Conservation (phyloP, 2,888 invertebrate species). For the Automeris io region DNA sequence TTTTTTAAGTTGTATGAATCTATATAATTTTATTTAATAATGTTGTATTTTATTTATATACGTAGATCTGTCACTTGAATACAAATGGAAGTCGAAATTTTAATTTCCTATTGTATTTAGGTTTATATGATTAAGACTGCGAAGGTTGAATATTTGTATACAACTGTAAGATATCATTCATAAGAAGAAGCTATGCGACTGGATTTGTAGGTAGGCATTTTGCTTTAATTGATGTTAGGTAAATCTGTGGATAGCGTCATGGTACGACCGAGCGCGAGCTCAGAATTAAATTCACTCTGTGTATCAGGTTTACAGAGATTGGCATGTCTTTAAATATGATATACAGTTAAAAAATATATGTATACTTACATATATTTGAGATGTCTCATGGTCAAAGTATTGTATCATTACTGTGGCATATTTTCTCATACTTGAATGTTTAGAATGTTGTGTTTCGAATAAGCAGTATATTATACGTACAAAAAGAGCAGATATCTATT, state of each 20-base stretch:
- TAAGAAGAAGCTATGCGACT: conserved; percentile 18
- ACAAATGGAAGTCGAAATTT: too few species aligned
- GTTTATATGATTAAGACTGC: too few species aligned
- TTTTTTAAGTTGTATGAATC: too few species aligned
- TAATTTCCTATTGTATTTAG: too few species aligned
- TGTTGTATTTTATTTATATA: too few species aligned
- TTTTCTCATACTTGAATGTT: background rate
- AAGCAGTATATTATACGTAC: too few species aligned
- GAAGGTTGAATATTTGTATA: conserved; percentile 1
- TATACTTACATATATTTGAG: conserved; percentile 9
- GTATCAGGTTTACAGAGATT: conserved; percentile 21
- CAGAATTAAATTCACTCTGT: conserved; percentile 31
- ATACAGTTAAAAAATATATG: background rate
- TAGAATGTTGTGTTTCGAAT: too few species aligned
- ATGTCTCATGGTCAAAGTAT: conserved; percentile 19
- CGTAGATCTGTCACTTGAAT: too few species aligned
- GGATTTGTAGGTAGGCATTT: conserved; percentile 19
- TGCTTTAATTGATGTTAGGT: conserved; percentile 26
- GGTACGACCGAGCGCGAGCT: conserved; percentile 22
- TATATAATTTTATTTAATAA: too few species aligned
- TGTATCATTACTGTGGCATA: conserved; percentile 9
- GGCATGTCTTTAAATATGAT: conserved; percentile 9
- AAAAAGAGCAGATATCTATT: too few species aligned
- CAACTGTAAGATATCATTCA: conserved; percentile 18
- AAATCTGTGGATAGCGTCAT: conserved; percentile 42